These are phyloP conservation scores for Acanthosepion lycidas DNA, from an alignment of 2,888 invertebrate species.

Conservation along the genomic window DNA sequence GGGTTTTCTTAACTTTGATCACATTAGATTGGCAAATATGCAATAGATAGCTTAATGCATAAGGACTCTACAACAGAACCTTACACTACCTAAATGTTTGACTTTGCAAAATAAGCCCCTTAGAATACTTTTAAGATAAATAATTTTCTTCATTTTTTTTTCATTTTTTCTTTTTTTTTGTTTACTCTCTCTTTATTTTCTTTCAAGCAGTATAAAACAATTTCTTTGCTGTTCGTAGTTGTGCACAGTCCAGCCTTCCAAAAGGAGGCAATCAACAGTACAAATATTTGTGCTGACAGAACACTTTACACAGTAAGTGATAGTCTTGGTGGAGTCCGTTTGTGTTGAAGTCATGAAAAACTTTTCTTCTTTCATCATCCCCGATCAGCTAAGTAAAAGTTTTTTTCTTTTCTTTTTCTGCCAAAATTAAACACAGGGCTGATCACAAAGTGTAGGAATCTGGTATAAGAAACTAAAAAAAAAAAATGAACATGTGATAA, in stretches of 20 bases:
- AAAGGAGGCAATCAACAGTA: constrained; percentile 17
- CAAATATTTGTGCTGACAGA: neutral
- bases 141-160: neutral
- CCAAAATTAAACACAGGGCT: neutral
- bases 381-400: neutral
- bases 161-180: neutral
- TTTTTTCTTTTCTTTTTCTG: neutral
- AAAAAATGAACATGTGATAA: neutral
- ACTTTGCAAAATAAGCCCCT: no score
- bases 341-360: neutral
- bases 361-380: neutral
- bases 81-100: no score
- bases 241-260: neutral
- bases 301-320: neutral
- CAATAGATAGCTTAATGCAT: no score
- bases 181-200: neutral
- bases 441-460: neutral
- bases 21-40: no score
- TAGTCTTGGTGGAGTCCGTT: neutral
- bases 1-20: no score
- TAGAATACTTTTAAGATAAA: no score
- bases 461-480: neutral
- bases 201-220: neutral
- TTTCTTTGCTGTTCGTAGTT: neutral
- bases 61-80: no score